Conservation (phyloP, 2,113 vertebrate genomes). For the Caranx melampygus region DNA sequence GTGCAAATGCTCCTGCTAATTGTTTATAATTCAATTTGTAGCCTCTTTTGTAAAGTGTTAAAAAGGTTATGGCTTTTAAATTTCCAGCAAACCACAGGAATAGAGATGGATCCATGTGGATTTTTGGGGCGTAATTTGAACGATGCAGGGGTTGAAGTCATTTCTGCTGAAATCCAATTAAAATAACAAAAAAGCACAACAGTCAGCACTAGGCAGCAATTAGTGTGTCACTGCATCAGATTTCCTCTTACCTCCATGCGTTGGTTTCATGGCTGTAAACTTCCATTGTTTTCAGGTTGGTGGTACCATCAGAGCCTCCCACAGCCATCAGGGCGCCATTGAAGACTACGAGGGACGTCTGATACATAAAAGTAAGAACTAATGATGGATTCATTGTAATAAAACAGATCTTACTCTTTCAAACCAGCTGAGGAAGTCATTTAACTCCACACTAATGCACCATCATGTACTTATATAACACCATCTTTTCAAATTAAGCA, state of each 20-base stretch:
- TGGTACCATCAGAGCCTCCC: slow-evolving; percentile 77
- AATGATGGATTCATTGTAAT: neutral
- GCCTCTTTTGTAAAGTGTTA: neutral
- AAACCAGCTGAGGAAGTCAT: no score
- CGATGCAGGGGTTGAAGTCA: neutral
- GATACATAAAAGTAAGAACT: neutral
- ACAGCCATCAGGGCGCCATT: slow-evolving; percentile 74
- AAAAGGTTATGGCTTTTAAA: neutral
- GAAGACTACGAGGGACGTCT: slow-evolving; percentile 77
- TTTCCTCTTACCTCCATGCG: slow-evolving; percentile 73
- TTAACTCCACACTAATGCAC: no score
- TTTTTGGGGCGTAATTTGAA: neutral
- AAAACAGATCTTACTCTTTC: neutral
- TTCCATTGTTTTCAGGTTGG: slow-evolving; percentile 76
- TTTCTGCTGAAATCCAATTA: neutral
- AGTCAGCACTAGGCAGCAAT: neutral
- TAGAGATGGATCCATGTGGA: neutral
- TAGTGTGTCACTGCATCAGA: neutral
- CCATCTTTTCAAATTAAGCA: no score
- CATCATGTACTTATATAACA: no score
- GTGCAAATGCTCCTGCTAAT: neutral
- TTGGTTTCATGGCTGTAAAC: slow-evolving; percentile 78
- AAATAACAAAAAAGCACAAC: neutral
- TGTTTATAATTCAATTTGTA: neutral
- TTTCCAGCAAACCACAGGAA: neutral